Percentiles rank a stretch among this genome's conserved stretches.
These are phyloP conservation scores for Daphoenositta chrysoptera DNA, from an alignment of 2,113 vertebrate genomes.

Conservation along the genomic window DNA sequence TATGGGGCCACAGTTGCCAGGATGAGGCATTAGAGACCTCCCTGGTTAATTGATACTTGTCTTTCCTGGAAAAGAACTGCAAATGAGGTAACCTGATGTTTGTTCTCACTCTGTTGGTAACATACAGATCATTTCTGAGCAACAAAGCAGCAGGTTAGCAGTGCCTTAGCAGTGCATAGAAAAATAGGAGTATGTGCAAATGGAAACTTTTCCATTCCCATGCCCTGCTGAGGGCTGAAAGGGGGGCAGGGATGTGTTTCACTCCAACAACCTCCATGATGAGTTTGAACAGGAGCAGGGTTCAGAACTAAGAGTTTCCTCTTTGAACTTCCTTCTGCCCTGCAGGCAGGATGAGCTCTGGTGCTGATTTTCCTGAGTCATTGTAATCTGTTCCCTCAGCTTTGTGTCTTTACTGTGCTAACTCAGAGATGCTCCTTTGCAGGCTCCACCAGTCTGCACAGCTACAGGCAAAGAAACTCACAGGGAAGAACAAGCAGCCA, in stretches of 20 bases:
- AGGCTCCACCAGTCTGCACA: not conserved
- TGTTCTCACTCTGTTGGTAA: not conserved
- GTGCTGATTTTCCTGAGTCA: not conserved
- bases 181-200: not conserved
- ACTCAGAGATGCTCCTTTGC: not conserved
- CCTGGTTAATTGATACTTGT: not conserved
- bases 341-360: not conserved
- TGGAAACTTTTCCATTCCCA: not conserved
- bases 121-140: not conserved
- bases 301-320: not conserved
- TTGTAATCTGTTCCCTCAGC: not conserved
- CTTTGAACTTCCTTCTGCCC: not conserved
- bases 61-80: not conserved
- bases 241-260: not conserved
- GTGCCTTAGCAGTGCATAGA: not conserved
- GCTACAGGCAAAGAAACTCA: not conserved
- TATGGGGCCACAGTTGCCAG: not conserved
- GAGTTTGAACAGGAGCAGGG: not conserved
- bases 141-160: not conserved
- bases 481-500: constrained; percentile 69
- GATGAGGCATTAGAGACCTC: not conserved
- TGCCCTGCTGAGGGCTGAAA: not conserved
- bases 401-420: not conserved
- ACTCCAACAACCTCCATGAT: not conserved
- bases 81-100: not conserved